A percentile compares a stretch with the other conserved stretches of the same genome.
phyloP scores from a whole-genome alignment of 2,888 invertebrate species.

The Dynastes hyllus region DNA sequence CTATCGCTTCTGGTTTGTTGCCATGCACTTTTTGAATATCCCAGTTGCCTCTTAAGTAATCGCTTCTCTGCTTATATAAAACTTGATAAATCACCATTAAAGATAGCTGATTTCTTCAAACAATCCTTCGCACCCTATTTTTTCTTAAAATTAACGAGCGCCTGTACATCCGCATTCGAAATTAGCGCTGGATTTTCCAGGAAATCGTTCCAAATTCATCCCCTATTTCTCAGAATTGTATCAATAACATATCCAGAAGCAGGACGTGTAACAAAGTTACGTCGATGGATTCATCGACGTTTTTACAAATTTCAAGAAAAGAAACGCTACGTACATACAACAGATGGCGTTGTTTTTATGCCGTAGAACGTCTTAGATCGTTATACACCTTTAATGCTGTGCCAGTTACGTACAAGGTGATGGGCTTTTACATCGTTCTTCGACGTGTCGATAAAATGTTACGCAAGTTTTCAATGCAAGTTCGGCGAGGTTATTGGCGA shows the following conservation, averaged over 20 bases:
- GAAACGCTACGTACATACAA: constrained; percentile 6
- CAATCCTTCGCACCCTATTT: too few species aligned
- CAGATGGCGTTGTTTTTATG: constrained; percentile 14
- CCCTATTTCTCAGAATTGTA: not conserved
- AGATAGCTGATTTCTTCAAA: too few species aligned
- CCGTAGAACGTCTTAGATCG: not conserved
- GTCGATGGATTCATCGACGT: constrained; percentile 19
- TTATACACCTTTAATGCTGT: not conserved
- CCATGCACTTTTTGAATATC: too few species aligned
- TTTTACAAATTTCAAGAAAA: not conserved
- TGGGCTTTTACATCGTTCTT: too few species aligned
- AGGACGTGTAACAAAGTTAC: not conserved
- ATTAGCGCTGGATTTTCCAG: not conserved
- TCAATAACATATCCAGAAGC: not conserved
- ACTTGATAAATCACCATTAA: too few species aligned
- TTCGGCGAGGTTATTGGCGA: constrained; percentile 16
- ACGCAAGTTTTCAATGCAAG: not conserved
- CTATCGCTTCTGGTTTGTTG: too few species aligned
- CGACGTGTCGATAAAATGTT: not conserved
- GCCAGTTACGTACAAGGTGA: not conserved
- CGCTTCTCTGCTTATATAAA: too few species aligned
- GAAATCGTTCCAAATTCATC: not conserved
- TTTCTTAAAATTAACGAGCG: too few species aligned
- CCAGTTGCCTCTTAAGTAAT: too few species aligned
- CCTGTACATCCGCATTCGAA: not conserved